These are phyloP conservation scores for Sinocyclocheilus grahami DNA, from an alignment of 2,113 vertebrate species.

Conservation along the genomic window DNA sequence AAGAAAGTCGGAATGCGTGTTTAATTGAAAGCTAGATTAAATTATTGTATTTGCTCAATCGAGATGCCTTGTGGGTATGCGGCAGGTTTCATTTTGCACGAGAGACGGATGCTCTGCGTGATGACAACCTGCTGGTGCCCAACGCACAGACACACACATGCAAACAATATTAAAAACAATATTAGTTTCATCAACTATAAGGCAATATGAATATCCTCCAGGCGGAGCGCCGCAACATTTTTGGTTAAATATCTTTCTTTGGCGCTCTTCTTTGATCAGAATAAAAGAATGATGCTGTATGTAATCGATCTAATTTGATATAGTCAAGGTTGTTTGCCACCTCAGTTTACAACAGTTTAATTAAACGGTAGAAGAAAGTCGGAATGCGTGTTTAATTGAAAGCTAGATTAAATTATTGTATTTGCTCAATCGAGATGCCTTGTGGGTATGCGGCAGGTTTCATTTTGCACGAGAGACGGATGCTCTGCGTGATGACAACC, in stretches of 20 bases:
- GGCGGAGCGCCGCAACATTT: slow-evolving; percentile 12
- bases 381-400: slow-evolving; percentile 68
- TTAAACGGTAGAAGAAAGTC: slow-evolving; percentile 66
- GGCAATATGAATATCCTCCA: slow-evolving; percentile 28
- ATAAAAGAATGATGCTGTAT: slow-evolving; percentile 53
- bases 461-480: slow-evolving; percentile 63
- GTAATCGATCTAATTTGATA: slow-evolving; percentile 70
- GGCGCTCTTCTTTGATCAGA: slow-evolving; percentile 60
- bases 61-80: slow-evolving; percentile 67
- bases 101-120: slow-evolving; percentile 59
- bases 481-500: slow-evolving; percentile 29
- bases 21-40: slow-evolving; percentile 74
- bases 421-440: slow-evolving; percentile 68
- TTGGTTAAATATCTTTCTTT: too few species aligned
- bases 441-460: slow-evolving; percentile 66
- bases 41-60: slow-evolving; percentile 72
- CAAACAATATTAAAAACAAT: slow-evolving; percentile 36
- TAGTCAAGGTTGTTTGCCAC: slow-evolving; percentile 61
- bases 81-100: slow-evolving; percentile 60
- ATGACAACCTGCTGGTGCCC: slow-evolving; percentile 8
- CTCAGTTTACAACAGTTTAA: slow-evolving; percentile 68
- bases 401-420: slow-evolving; percentile 73
- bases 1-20: slow-evolving; percentile 60
- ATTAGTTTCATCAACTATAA: slow-evolving; percentile 37
- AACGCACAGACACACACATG: background rate